phyloP scores from a whole-genome alignment of 2,113 vertebrate species.

The Chloebia gouldiae region DNA sequence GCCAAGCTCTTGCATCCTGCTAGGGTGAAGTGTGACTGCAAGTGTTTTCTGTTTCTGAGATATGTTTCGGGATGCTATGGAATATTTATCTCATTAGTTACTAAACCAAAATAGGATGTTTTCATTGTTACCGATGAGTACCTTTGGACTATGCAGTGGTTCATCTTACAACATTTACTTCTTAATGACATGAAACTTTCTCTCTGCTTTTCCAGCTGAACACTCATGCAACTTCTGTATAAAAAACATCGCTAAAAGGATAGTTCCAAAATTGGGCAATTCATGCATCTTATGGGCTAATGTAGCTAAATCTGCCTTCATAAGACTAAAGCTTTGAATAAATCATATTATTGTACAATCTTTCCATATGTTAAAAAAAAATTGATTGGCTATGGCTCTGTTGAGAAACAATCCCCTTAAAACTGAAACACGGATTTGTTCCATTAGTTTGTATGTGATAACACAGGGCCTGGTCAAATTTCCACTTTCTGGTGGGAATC shows the following conservation, averaged over 20 bases:
- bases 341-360: not conserved
- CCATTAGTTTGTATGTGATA: not conserved
- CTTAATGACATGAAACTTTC: not conserved
- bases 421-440: not conserved
- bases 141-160: not conserved
- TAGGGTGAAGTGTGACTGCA: too few species aligned
- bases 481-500: conserved; percentile 47
- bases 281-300: not conserved
- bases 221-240: not conserved
- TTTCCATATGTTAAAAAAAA: conserved; percentile 4
- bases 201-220: not conserved
- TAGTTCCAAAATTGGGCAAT: not conserved
- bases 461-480: conserved; percentile 15
- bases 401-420: not conserved
- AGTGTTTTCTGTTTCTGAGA: not conserved
- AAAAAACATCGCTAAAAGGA: not conserved
- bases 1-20: not conserved
- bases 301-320: not conserved
- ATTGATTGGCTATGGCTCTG: not conserved
- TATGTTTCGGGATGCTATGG: not conserved
- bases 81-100: not conserved
- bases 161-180: not conserved
- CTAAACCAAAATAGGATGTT: not conserved
- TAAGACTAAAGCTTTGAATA: not conserved
- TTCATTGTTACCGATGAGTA: not conserved